Conservation (phyloP, 1,140 invertebrate species). For the Cataglyphis hispanica region DNA sequence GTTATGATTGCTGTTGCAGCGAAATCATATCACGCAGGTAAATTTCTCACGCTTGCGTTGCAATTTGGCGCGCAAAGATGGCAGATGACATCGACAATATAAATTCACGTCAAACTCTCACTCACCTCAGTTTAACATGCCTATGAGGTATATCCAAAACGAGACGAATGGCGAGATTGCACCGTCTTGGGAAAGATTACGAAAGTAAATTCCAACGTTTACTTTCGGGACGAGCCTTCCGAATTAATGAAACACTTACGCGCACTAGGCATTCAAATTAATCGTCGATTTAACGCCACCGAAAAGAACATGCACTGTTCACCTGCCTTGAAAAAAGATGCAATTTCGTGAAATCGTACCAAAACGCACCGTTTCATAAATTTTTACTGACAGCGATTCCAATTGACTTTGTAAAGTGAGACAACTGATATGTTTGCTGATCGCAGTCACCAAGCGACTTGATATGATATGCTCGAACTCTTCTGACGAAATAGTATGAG, state of each 20-base stretch:
- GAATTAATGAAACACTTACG: constrained; percentile 15
- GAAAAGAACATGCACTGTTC: constrained; percentile 24
- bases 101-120: constrained; percentile 33
- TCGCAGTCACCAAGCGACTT: not conserved
- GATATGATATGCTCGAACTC: not conserved
- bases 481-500: constrained; percentile 54
- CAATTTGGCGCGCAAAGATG: constrained; percentile 52
- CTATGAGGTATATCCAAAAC: constrained; percentile 61
- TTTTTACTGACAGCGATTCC: not conserved
- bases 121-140: constrained; percentile 63
- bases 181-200: constrained; percentile 55
- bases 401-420: not conserved
- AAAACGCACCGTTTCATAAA: not conserved
- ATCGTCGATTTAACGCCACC: constrained; percentile 20
- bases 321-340: not conserved
- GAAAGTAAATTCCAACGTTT: constrained; percentile 67
- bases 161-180: constrained; percentile 43
- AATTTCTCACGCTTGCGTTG: not conserved
- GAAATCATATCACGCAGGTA: constrained; percentile 18
- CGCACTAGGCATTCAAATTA: constrained; percentile 41
- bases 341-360: not conserved
- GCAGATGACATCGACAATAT: not conserved
- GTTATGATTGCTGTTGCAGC: not conserved
- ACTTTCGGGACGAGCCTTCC: constrained; percentile 62
- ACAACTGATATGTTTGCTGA: constrained; percentile 22